These are phyloP conservation scores for Drosophila nebulosa DNA, from an alignment of 1,140 invertebrate species.

Conservation along the genomic window DNA sequence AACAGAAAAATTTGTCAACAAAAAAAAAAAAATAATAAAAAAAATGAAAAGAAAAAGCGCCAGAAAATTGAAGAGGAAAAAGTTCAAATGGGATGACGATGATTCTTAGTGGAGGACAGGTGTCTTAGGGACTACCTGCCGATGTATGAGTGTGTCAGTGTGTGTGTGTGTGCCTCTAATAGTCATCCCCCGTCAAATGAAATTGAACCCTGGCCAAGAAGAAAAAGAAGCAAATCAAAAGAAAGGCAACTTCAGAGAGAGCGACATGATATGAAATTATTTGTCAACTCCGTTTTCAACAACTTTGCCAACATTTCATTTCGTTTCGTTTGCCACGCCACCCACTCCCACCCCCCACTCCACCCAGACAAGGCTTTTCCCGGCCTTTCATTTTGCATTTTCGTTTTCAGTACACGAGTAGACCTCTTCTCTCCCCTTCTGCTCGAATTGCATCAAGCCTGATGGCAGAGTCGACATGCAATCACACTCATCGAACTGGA, in stretches of 20 bases:
- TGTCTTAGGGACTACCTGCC: conserved; percentile 23
- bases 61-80: background rate
- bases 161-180: conserved; percentile 27
- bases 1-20: conserved; percentile 55
- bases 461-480: conserved; percentile 51
- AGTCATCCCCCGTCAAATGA: conserved; percentile 62
- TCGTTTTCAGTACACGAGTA: background rate
- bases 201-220: conserved; percentile 54
- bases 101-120: conserved; percentile 46
- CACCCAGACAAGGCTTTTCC: conserved; percentile 15
- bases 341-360: background rate
- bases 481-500: conserved; percentile 62
- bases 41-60: background rate
- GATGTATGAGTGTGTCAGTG: background rate
- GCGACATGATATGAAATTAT: conserved; percentile 76
- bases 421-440: background rate
- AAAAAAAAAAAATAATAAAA: conserved; percentile 29
- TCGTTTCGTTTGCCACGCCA: conserved; percentile 50
- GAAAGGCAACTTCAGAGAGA: conserved; percentile 28
- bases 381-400: conserved; percentile 50
- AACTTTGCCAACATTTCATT: conserved; percentile 77
- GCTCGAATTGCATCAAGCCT: conserved; percentile 33
- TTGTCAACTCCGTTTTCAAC: conserved; percentile 77
- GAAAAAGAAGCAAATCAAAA: conserved; percentile 20
- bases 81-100: conserved; percentile 25